Conservation (phyloP, 1,140 invertebrate genomes). For the Ganaspis sp. region DNA sequence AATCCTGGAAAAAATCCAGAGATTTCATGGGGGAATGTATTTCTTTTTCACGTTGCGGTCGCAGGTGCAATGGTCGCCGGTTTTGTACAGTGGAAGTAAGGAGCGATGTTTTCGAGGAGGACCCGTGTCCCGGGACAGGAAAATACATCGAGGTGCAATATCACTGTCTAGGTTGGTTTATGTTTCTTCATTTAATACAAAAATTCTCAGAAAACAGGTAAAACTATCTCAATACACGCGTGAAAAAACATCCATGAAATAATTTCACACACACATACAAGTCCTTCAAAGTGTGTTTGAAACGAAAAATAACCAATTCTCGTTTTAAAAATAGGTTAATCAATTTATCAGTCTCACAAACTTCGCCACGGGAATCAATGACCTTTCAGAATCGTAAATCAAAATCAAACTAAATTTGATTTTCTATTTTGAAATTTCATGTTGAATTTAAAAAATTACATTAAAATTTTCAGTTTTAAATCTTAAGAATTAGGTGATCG, state of each 20-base stretch:
- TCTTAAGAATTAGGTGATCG: too few relatives aligned
- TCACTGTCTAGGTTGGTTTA: slow-evolving; percentile 77
- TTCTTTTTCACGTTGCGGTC: slow-evolving; percentile 65
- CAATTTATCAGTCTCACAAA: too few relatives aligned
- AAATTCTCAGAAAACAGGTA: background rate
- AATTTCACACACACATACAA: too few relatives aligned
- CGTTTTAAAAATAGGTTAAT: too few relatives aligned
- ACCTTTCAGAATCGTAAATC: too few relatives aligned
- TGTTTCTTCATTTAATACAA: slow-evolving; percentile 29
- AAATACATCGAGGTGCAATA: slow-evolving; percentile 81
- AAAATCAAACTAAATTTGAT: too few relatives aligned
- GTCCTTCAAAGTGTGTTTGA: too few relatives aligned
- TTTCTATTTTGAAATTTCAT: too few relatives aligned
- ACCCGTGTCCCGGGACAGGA: slow-evolving; percentile 79
- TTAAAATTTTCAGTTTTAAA: too few relatives aligned
- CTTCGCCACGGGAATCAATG: too few relatives aligned
- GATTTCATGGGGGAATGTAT: slow-evolving; percentile 35
- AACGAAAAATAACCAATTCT: too few relatives aligned
- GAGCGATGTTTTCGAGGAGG: slow-evolving; percentile 77
- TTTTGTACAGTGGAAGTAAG: slow-evolving; percentile 74
- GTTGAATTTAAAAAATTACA: too few relatives aligned
- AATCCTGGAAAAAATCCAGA: slow-evolving; percentile 3
- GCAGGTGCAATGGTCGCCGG: slow-evolving; percentile 71
- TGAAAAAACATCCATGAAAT: background rate
- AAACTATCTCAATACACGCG: background rate